Base-by-base conservation (phyloP, 2,113 vertebrate genomes). In the Benthochromis sp. region DNA sequence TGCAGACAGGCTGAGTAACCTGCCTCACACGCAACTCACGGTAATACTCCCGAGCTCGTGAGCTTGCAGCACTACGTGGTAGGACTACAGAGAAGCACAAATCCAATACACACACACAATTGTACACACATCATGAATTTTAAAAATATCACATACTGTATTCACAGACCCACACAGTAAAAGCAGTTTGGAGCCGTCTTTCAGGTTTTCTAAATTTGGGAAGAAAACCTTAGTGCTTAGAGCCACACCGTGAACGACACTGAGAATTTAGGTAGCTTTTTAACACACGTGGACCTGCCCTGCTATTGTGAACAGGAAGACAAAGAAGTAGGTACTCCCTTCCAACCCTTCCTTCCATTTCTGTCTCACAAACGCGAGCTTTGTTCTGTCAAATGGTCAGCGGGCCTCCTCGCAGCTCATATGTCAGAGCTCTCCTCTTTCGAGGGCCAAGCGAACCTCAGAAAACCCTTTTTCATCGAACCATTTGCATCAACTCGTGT, bases 1-100 rank as follows among this genome's bases (percentile, higher is more conserved):
- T 85, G 90, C 87, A 88, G 84, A 92, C 86, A 84, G 86, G 34
- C 83, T n/a, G 88, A 86, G 88, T 73, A 85, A 91, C 81, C 86
- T 79, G 83, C 84, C 82, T 87, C 82, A 89, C 81, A 91, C 13
- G 59, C 86, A 93, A 81, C 85, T 45, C 87, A 69, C 10, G 9
- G 89, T 66, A 92, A 93, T 85, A 90, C 82, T 81, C 29, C 29
- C 63, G 63, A 85, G 78, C 84, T 78, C 21, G n/a, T 63, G 8
- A 79, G 88, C 73, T 81, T 5, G 36, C 55, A 84, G 89, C 63
- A 43, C 55, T 61, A 61, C 38, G 45, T 57, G 82, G 57, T 34
- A 36, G 11, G 82, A 84, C 73, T 86, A 31, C 54, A 90, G 54
- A 85, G 53, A 81, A 61, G 85, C 81, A 63, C 16, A 16, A 61